Evolutionary conservation across 2,113 vertebrate species (phyloP).

Genomic region (Melanerpes aurifrons): DNA sequence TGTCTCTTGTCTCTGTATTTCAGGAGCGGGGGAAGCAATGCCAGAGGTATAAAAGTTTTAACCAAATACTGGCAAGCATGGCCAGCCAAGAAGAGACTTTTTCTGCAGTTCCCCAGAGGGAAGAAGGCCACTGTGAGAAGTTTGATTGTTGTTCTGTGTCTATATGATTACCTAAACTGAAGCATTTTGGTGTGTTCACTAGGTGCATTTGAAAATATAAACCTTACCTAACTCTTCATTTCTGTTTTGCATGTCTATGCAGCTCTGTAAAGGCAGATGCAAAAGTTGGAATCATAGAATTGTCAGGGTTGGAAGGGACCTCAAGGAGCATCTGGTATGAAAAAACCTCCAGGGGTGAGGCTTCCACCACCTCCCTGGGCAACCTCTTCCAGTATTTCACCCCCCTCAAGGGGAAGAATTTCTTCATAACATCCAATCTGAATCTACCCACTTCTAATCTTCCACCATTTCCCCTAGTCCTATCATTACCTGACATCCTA

Average conservation of each 20-base stretch:
- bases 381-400: no score
- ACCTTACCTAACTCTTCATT: not conserved
- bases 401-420: no score
- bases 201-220: not conserved
- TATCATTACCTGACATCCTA: no score
- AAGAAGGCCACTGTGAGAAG: not conserved
- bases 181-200: not conserved
- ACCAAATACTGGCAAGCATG: not conserved
- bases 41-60: not conserved
- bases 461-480: no score
- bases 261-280: not conserved
- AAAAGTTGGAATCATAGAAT: not conserved
- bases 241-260: not conserved
- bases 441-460: no score
- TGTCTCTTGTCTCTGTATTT: not conserved
- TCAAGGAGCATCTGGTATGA: no score
- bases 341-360: no score
- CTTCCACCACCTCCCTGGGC: no score
- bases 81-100: not conserved
- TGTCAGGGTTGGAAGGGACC: no score
- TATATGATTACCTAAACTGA: not conserved
- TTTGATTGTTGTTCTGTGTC: not conserved
- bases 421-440: no score
- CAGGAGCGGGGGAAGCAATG: not conserved
- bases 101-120: not conserved